Evolutionary conservation across 64 coral and sea anemone genomes (phyloP).

Genomic region (Actinia tenebrosa): DNA sequence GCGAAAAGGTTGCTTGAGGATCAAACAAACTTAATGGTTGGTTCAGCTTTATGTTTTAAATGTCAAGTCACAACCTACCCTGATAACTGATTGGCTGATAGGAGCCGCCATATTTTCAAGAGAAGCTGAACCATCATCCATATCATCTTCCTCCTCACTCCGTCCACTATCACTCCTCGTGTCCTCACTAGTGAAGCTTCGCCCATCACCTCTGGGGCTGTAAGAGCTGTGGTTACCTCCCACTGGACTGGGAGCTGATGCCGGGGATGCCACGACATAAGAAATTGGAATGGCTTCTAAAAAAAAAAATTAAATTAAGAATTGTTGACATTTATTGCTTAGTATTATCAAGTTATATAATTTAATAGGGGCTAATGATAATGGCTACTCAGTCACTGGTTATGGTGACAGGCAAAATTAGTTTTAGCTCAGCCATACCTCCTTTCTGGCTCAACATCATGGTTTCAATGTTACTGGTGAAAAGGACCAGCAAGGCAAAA

Average conservation of each 20-base stretch:
- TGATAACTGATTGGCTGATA: constrained; percentile 59
- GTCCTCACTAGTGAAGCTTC: constrained; percentile 87
- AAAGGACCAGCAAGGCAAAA: no score
- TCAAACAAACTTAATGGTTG: no score
- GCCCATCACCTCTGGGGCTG: constrained; percentile 78
- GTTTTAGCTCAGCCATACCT: no score
- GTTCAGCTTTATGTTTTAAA: no score
- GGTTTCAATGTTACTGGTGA: no score
- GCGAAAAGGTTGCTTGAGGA: no score
- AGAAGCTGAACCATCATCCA: constrained; percentile 55
- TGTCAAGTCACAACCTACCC: constrained; percentile 17
- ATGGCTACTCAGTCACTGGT: no score
- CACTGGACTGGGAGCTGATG: constrained; percentile 38
- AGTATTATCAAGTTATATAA: no score
- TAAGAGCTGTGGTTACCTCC: constrained; percentile 64
- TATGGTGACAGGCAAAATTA: no score
- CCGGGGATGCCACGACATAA: constrained; percentile 73
- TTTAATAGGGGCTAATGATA: no score
- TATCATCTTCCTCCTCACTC: constrained; percentile 85
- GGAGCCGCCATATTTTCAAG: constrained; percentile 31
- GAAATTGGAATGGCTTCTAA: constrained; percentile 79
- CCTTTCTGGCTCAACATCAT: no score
- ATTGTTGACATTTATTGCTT: no score
- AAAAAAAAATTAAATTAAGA: neutral
- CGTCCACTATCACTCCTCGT: constrained; percentile 88